Percentiles rank a stretch among this genome's conserved stretches.
Conservation (phyloP, 2,888 invertebrate genomes). For the Patella ulyssiponensis region DNA sequence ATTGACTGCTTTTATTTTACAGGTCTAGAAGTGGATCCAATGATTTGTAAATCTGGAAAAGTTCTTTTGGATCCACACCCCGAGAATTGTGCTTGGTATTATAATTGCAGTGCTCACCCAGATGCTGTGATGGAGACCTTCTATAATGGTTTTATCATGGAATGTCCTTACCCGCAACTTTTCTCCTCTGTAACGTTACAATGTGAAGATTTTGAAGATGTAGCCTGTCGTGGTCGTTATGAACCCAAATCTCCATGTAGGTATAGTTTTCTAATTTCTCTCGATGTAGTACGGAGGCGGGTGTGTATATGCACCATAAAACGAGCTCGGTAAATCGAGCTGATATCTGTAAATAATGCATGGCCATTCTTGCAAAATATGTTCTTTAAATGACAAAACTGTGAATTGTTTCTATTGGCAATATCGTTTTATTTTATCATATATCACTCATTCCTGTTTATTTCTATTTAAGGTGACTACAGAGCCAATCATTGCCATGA, state of each 20-base stretch:
- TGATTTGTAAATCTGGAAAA: no score
- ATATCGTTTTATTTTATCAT: no score
- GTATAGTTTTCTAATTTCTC: constrained; percentile 20
- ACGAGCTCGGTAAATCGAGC: no score
- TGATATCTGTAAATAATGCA: no score
- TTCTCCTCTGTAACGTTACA: constrained; percentile 47
- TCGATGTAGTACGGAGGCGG: no score
- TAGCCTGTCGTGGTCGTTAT: constrained; percentile 48
- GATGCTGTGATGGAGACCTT: constrained; percentile 40
- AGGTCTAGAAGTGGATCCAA: no score
- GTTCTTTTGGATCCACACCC: constrained; percentile 42
- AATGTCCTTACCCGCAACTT: constrained; percentile 57
- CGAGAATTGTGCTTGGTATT: constrained; percentile 57
- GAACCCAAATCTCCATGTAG: constrained; percentile 51
- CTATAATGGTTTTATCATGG: constrained; percentile 40
- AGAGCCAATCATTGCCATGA: constrained; percentile 44
- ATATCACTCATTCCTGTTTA: neutral
- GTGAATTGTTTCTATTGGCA: no score
- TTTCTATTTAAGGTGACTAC: constrained; percentile 44
- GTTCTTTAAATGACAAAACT: no score
- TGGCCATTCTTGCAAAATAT: no score
- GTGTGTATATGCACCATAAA: no score
- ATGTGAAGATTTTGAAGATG: constrained; percentile 56
- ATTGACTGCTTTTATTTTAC: no score
- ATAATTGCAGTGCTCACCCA: constrained; percentile 51